Evolutionary conservation across 2,797 vertebrate species (phyloP), one percentile per base, ranked within the genome.

Genomic region (Malurus splendens): DNA sequence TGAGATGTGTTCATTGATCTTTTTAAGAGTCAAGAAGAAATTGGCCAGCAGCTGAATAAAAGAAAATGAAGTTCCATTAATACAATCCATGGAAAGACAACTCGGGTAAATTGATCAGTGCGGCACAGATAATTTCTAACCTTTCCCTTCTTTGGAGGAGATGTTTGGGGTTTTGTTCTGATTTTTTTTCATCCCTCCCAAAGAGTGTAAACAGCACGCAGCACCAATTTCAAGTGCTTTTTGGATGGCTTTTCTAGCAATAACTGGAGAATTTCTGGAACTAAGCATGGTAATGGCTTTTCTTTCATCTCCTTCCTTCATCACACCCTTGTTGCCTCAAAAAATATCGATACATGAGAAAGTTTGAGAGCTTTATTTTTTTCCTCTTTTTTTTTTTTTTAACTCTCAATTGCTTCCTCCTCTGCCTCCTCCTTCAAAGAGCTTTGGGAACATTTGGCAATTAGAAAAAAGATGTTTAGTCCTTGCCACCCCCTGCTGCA

Each of bases 51-150:
- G 95, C 95, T 92, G 97, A 97, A 97, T 97, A 96, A 96, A 97
- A 96, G 97, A 97, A 97, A 98, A 97, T 97, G 95, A 97, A 97
- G 95, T 97, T 96, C 97, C 96, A 97, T 97, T 98, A 98, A 97
- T 96, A 97, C 94, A 96, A 96, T 97, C 96, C 95, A 96, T 96
- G 56, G 90, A 96, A 97, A 97, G 96, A 97, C 97, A 97, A 97
- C 97, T 97, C 10, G 6, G 90, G 94, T 96, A 97, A 97, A 97
- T 96, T 97, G 97, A 98, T 98, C 97, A 97, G 95, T 96, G 96
- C 92, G 82, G 96, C 86, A 94, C 95, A 97, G 97, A 97, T 97
- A 93, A 97, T 97, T 97, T 95, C 96, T 97, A 96, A 97, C 96
- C 97, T 97, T 96, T 97, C 78, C 88, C 93, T 96, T 96, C 90